These are phyloP conservation scores for Argyresthia albistria DNA, from an alignment of 2,888 invertebrate genomes.

Conservation along the genomic window DNA sequence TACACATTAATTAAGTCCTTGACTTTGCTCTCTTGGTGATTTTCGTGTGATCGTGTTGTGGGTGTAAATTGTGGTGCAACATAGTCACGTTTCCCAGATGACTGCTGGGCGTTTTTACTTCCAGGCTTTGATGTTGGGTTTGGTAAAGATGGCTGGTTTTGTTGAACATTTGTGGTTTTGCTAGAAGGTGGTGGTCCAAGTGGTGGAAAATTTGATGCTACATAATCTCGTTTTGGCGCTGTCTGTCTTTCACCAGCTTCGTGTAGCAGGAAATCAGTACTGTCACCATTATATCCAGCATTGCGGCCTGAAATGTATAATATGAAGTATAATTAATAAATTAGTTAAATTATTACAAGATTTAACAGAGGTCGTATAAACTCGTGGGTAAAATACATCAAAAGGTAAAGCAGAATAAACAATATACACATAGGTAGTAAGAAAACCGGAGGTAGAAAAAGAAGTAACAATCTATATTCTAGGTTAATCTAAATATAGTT, in stretches of 20 bases:
- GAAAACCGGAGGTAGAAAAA: no score
- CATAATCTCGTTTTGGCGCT: constrained; percentile 24
- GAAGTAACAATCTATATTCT: no score
- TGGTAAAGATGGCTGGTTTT: not conserved
- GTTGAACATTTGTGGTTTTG: not conserved
- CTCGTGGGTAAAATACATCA: no score
- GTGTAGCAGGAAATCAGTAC: constrained; percentile 50
- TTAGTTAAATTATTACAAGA: no score
- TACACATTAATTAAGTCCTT: constrained; percentile 8
- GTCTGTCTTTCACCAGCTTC: constrained; percentile 32
- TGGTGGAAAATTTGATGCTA: constrained; percentile 4
- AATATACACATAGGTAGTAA: no score
- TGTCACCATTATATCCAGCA: constrained; percentile 23
- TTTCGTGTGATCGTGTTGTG: constrained; percentile 15
- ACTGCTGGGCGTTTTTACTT: not conserved
- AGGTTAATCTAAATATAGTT: no score
- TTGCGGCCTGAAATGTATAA: not conserved
- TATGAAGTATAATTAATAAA: no score
- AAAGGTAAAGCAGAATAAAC: no score
- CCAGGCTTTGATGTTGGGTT: not conserved
- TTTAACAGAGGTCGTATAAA: no score
- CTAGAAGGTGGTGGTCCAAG: not conserved
- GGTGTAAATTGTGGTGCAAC: constrained; percentile 20
- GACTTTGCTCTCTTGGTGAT: constrained; percentile 4
- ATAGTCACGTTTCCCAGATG: constrained; percentile 18